Percentiles rank a stretch among this genome's conserved stretches.
These are phyloP conservation scores for Sebastes minor DNA, from an alignment of 2,797 vertebrate genomes.

Conservation along the genomic window DNA sequence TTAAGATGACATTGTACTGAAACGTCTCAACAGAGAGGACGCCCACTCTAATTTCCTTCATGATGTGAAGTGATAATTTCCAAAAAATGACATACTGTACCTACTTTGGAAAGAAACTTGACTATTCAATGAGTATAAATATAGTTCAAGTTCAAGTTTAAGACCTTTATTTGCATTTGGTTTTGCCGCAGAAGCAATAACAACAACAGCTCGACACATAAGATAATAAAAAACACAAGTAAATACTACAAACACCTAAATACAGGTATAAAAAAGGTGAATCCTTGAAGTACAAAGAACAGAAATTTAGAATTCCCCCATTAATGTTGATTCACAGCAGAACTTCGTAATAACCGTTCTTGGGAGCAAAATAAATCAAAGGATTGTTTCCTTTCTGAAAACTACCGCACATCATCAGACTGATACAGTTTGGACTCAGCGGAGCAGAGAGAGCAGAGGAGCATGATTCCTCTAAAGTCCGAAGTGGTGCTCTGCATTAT, in stretches of 20 bases:
- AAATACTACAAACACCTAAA: no score
- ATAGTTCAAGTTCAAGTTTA: neutral
- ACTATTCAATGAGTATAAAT: neutral
- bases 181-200: neutral
- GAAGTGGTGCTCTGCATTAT: slow-evolving; percentile 25
- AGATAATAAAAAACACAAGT: no score
- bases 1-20: neutral
- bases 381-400: slow-evolving; percentile 33
- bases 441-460: slow-evolving; percentile 64
- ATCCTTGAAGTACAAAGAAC: no score
- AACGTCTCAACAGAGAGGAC: neutral
- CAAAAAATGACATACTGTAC: neutral
- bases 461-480: slow-evolving; percentile 58
- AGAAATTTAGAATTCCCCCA: neutral
- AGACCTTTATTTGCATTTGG: no score
- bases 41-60: slow-evolving; percentile 39
- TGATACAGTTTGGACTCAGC: slow-evolving; percentile 33
- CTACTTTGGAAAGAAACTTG: slow-evolving; percentile 25
- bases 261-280: no score
- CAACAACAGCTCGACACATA: neutral
- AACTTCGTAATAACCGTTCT: neutral
- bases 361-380: slow-evolving; percentile 6
- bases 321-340: neutral
- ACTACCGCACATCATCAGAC: slow-evolving; percentile 8
- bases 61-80: slow-evolving; percentile 16